Conservation (phyloP, 2,113 vertebrate genomes). For the Barnardius zonarius region DNA sequence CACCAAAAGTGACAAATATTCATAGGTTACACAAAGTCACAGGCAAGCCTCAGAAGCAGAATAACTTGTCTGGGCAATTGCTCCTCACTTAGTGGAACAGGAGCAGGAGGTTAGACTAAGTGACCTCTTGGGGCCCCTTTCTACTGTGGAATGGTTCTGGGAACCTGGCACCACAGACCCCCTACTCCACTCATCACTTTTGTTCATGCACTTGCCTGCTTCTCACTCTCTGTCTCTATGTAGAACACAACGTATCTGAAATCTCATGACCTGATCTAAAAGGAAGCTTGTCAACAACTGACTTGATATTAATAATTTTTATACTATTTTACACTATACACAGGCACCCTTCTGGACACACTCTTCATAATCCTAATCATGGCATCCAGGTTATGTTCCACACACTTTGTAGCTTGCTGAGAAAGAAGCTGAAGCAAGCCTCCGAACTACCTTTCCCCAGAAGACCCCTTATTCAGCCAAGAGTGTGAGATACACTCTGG, state of each 20-base stretch:
- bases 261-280: not conserved
- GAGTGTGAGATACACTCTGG: not conserved
- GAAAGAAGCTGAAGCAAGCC: not conserved
- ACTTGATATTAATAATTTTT: not conserved
- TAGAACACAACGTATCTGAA: not conserved
- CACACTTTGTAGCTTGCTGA: not conserved
- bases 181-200: not conserved
- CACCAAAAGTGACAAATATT: not conserved
- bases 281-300: not conserved
- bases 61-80: too few species aligned
- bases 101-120: not conserved
- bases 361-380: not conserved
- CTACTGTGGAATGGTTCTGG: not conserved
- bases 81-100: not conserved
- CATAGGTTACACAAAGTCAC: not conserved
- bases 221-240: not conserved
- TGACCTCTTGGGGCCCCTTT: not conserved
- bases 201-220: too few species aligned
- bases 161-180: not conserved
- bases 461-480: not conserved
- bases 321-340: not conserved
- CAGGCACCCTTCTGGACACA: not conserved
- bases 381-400: not conserved
- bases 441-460: not conserved
- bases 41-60: not conserved